These are phyloP conservation scores for Triops longicaudatus DNA, from an alignment of 1,140 invertebrate genomes.

Conservation along the genomic window DNA sequence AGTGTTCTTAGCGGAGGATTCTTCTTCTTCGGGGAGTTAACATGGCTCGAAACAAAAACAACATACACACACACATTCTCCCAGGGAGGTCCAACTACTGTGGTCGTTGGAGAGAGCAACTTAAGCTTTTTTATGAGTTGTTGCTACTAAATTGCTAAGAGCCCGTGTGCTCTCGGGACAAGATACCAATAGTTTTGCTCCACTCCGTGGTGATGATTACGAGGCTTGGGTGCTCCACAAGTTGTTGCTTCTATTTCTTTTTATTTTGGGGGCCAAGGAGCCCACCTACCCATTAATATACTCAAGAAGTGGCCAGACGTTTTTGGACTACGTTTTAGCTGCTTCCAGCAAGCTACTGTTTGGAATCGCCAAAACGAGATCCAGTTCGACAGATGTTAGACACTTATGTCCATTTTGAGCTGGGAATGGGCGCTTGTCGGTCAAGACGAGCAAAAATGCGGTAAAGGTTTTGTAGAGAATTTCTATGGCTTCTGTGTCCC, in stretches of 20 bases:
- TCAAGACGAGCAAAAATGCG: no score
- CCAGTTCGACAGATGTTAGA: not conserved
- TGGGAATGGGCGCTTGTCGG: not conserved
- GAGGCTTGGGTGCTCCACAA: not conserved
- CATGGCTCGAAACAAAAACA: no score
- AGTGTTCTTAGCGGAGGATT: not conserved
- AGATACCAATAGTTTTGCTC: no score
- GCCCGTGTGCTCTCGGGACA: no score
- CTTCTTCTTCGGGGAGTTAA: not conserved
- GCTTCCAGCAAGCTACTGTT: not conserved
- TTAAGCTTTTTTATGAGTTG: no score
- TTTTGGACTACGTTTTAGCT: not conserved
- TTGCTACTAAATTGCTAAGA: no score
- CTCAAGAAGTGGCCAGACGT: not conserved
- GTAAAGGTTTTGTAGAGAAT: no score
- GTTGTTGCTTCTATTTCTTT: not conserved
- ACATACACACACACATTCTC: no score
- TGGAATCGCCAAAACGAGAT: not conserved
- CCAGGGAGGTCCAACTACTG: not conserved
- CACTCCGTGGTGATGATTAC: not conserved
- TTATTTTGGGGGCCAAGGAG: not conserved
- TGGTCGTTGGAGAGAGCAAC: not conserved
- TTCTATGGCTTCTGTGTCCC: no score
- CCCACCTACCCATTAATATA: conserved; percentile 9
- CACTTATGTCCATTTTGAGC: not conserved